Evolutionary conservation across 2,888 invertebrate species (phyloP), one percentile per base, ranked within the genome.

Genomic region (Leptura quadrifasciata): DNA sequence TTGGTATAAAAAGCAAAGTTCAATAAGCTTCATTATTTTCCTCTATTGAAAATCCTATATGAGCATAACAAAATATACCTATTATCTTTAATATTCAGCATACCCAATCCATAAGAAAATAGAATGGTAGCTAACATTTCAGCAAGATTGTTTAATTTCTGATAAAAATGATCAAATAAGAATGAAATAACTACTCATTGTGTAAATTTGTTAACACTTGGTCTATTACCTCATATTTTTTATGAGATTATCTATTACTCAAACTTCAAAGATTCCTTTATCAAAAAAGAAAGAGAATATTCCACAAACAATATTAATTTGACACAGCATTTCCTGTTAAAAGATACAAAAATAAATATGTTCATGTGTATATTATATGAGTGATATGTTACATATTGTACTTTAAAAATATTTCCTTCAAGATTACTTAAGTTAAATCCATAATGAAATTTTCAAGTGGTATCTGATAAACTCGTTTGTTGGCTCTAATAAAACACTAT

Each of bases 331-430:
- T 57, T 57, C 57, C 57, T 57, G 57, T 21, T 21, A 10, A 20
- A 20, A n/a, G 20, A 55, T 18, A 57, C 12, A 10, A 57, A 57
- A 57, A 20, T 57, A 57, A 57, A 57, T 57, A 57, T 57, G 57
- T 18, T 47, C n/a, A 47, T 47, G 47, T 47, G 47, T 47, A 47
- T 47, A 47, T 47, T n/a, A 47, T n/a, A 47, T 47, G n/a, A 47
- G n/a, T 47, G 47, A 47, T 15, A 47, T 52, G 52, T 52, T 67
- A 47, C 65, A 67, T 20, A 21, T 20, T 47, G 58, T 58, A 12
- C 24, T 24, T 17, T 18, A 64, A 64, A 64, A 64, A 27, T 21
- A 39, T 60, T 70, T 24, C 57, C 27, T 47, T 0, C 10, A 10
- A 35, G 35, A 3, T 15, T 31, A 8, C 27, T 39, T 15, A 31